Conservation (phyloP, 2,888 invertebrate species). For the Eueremaeus valkanovi region DNA sequence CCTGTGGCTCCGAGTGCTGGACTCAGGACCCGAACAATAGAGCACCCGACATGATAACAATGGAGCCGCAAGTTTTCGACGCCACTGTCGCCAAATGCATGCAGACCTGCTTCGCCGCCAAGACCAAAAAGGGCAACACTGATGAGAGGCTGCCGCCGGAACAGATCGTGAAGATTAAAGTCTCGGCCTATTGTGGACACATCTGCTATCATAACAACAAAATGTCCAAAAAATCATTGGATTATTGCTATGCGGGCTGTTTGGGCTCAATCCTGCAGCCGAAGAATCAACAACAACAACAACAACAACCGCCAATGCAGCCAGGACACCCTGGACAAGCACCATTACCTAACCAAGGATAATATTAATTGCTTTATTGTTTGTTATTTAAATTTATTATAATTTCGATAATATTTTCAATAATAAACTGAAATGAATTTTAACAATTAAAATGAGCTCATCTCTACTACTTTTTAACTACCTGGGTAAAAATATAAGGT, state of each 20-base stretch:
- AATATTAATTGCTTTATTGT: too few relatives aligned
- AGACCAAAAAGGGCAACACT: background rate
- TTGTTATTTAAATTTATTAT: too few relatives aligned
- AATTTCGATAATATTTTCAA: too few relatives aligned
- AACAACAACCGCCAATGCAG: background rate
- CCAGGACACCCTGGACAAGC: too few relatives aligned
- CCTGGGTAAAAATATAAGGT: too few relatives aligned
- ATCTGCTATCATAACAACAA: background rate
- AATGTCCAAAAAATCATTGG: background rate
- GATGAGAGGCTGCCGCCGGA: background rate
- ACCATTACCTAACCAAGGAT: too few relatives aligned
- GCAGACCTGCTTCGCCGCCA: background rate
- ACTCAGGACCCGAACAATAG: background rate
- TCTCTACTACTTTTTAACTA: too few relatives aligned
- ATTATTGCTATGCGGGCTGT: slow-evolving; percentile 6
- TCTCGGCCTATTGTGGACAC: background rate
- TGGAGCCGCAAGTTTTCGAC: background rate
- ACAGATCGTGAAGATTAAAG: slow-evolving; percentile 3
- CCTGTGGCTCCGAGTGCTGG: background rate
- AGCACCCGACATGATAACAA: background rate
- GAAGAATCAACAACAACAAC: background rate
- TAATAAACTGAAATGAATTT: too few relatives aligned
- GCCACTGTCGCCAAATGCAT: background rate
- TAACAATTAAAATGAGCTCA: too few relatives aligned
- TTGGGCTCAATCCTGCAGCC: background rate